These are phyloP conservation scores for Stomorhina lunata DNA, from an alignment of 2,888 invertebrate species.

Conservation along the genomic window DNA sequence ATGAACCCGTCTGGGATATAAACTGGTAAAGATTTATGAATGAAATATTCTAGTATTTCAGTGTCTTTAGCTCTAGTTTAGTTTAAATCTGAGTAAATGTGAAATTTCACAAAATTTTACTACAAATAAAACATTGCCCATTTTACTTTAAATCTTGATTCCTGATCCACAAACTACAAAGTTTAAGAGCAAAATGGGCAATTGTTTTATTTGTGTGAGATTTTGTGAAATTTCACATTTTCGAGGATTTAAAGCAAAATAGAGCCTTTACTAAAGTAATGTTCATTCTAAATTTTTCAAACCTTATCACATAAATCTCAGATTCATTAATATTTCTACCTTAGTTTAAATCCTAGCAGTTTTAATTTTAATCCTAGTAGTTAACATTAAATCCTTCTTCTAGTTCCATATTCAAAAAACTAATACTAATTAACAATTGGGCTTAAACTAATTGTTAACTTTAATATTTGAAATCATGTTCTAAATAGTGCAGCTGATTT, in stretches of 20 bases:
- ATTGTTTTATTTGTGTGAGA: background rate
- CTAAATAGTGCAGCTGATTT: background rate
- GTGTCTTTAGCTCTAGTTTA: background rate
- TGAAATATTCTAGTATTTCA: background rate
- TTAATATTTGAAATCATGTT: background rate
- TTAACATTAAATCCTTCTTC: slow-evolving; percentile 14
- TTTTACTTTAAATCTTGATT: background rate
- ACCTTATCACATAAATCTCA: background rate
- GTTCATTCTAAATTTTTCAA: background rate
- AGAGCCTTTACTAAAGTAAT: background rate
- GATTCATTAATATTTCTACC: background rate
- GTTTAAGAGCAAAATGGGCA: background rate
- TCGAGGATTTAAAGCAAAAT: background rate
- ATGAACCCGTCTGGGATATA: background rate
- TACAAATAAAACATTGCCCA: background rate
- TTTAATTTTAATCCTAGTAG: background rate
- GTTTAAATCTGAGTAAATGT: background rate
- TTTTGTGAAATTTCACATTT: background rate
- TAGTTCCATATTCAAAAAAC: background rate
- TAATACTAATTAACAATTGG: slow-evolving; percentile 28
- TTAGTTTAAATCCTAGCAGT: background rate
- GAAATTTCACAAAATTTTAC: background rate
- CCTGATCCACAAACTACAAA: background rate
- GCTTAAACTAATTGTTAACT: slow-evolving; percentile 9
- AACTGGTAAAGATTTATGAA: background rate